phyloP scores from a whole-genome alignment of 2,113 vertebrate genomes.

The Semnornis frantzii region DNA sequence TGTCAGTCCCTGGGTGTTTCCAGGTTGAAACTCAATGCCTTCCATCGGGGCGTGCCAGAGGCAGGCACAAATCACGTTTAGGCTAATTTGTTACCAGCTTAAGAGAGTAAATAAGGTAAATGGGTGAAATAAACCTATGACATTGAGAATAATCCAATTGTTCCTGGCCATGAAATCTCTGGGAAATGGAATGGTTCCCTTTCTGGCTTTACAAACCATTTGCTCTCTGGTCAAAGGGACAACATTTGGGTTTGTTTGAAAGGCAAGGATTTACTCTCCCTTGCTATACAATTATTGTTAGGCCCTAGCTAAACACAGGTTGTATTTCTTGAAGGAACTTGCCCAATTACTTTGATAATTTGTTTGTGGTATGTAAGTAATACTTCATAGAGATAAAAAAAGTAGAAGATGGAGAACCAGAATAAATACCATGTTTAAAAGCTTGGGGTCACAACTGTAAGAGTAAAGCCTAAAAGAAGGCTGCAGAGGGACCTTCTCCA shows the following conservation, averaged over 20 bases:
- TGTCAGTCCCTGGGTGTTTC: not conserved
- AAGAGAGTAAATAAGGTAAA: slow-evolving; percentile 29
- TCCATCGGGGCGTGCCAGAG: not conserved
- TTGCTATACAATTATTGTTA: not conserved
- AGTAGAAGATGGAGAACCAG: no score
- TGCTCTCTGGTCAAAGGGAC: not conserved
- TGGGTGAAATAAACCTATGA: slow-evolving; percentile 26
- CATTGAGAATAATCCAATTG: slow-evolving; percentile 7
- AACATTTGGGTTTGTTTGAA: not conserved
- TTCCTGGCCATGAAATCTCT: slow-evolving; percentile 1
- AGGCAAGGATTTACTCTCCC: not conserved
- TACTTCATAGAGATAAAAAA: no score
- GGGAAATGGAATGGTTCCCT: not conserved
- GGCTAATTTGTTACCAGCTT: not conserved
- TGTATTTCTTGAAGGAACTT: no score
- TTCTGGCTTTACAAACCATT: not conserved
- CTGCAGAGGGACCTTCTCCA: no score
- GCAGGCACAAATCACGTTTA: slow-evolving; percentile 31
- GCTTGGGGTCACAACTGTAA: no score
- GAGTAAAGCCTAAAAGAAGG: no score
- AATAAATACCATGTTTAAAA: no score
- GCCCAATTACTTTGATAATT: no score
- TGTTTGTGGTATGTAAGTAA: no score
- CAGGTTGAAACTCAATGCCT: slow-evolving; percentile 1
- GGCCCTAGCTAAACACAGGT: no score